A percentile compares a stretch with the other conserved stretches of the same genome.
Evolutionary conservation across 2,113 vertebrate genomes (phyloP).

Genomic region (Hirundichthys speculiger): DNA sequence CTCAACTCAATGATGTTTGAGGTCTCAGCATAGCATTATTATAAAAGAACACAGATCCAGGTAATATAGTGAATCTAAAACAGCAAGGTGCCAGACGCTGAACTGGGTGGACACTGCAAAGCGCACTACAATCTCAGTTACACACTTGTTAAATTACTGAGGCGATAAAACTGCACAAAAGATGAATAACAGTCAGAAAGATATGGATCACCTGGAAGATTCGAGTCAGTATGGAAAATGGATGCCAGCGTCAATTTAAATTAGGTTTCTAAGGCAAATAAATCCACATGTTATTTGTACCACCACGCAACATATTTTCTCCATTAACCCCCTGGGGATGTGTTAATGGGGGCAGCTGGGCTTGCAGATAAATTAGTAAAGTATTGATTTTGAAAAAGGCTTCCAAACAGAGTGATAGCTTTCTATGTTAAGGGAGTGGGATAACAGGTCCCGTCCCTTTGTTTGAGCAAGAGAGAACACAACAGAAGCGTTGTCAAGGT

Average conservation of each 20-base stretch:
- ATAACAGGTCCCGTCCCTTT: slow-evolving; percentile 56
- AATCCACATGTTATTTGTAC: not conserved
- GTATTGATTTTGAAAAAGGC: slow-evolving; percentile 64
- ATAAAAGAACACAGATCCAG: not conserved
- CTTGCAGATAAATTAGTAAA: slow-evolving; percentile 35
- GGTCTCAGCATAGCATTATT: too few species aligned
- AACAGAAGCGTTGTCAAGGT: slow-evolving; percentile 78
- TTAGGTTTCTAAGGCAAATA: too few species aligned
- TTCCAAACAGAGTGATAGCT: slow-evolving; percentile 27
- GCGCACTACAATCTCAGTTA: too few species aligned
- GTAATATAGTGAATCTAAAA: not conserved
- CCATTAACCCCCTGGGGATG: slow-evolving; percentile 2
- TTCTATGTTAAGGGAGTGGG: slow-evolving; percentile 12
- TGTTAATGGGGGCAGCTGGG: slow-evolving; percentile 25
- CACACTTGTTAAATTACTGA: too few species aligned
- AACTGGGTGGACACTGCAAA: too few species aligned
- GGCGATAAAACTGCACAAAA: too few species aligned
- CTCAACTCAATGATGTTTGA: too few species aligned
- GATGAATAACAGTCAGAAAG: too few species aligned
- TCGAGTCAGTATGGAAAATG: too few species aligned
- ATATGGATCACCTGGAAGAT: too few species aligned
- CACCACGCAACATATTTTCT: not conserved
- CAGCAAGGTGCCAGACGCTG: too few species aligned
- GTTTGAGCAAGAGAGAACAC: slow-evolving; percentile 70
- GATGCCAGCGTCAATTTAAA: too few species aligned